A percentile compares a stretch with the other conserved stretches of the same genome.
Evolutionary conservation across 1,140 invertebrate species (phyloP).

Genomic region (Rhagoletis zephyria): DNA sequence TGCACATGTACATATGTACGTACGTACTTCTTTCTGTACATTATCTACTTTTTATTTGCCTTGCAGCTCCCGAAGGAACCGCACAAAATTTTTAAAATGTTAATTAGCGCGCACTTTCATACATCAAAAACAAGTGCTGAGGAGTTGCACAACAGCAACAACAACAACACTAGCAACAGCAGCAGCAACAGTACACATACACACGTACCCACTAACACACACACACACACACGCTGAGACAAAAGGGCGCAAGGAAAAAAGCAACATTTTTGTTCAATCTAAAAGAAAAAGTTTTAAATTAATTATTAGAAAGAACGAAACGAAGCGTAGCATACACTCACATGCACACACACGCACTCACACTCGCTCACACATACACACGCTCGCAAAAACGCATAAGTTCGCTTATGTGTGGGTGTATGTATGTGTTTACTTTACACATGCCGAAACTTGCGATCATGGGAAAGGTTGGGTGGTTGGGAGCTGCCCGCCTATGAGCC

Average conservation of each 20-base stretch:
- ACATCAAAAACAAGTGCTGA: constrained; percentile 54
- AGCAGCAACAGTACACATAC: not conserved
- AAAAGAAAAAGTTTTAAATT: constrained; percentile 71
- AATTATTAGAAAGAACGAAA: constrained; percentile 71
- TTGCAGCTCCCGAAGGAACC: constrained; percentile 55
- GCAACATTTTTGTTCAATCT: constrained; percentile 52
- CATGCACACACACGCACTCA: constrained; percentile 19
- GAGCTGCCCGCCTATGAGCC: not conserved
- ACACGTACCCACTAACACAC: not conserved
- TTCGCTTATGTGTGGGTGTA: not conserved
- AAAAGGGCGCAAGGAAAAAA: not conserved
- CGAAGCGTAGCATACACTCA: constrained; percentile 61
- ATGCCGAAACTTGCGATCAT: not conserved
- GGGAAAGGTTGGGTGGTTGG: not conserved
- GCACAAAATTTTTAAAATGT: constrained; percentile 57
- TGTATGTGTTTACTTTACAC: not conserved
- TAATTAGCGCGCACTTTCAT: constrained; percentile 58
- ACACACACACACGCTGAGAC: not conserved
- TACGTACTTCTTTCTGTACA: not conserved
- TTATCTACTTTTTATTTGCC: not conserved
- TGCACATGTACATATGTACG: not conserved
- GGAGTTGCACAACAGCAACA: not conserved
- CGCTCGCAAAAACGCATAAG: constrained; percentile 9
- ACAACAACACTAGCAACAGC: not conserved
- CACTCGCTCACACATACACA: constrained; percentile 50